These are phyloP conservation scores for Muricea muricata DNA, from an alignment of 92 coral and sea anemone genomes.

Conservation along the genomic window DNA sequence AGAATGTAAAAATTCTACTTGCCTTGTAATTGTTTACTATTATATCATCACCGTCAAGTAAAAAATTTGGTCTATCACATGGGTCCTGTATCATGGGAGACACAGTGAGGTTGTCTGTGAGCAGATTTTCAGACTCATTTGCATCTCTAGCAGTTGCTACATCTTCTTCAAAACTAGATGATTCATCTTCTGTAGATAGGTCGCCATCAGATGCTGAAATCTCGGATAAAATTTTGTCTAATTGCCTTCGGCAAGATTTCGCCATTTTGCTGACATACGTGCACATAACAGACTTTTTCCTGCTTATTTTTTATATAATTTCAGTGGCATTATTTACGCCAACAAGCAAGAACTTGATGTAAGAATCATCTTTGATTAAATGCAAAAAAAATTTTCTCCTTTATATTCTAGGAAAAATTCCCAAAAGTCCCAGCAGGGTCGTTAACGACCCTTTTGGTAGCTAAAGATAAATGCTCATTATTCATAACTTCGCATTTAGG, in stretches of 20 bases:
- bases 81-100: background rate
- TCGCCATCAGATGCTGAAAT: constrained; percentile 10
- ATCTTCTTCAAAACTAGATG: background rate
- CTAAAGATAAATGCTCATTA: too few relatives aligned
- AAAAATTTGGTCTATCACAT: background rate
- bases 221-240: background rate
- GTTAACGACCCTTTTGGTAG: background rate
- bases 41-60: background rate
- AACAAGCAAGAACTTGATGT: background rate
- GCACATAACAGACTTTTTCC: background rate
- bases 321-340: background rate
- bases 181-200: background rate
- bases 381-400: background rate
- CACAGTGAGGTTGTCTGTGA: background rate
- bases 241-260: too few relatives aligned
- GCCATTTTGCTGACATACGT: background rate
- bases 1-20: background rate
- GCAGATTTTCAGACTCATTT: background rate
- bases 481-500: too few relatives aligned
- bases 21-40: too few relatives aligned
- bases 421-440: too few relatives aligned
- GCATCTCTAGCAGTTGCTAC: background rate
- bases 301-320: too few relatives aligned
- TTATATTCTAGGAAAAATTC: background rate
- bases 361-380: background rate